phyloP scores from a whole-genome alignment of 2,888 invertebrate species.

The Polia nebulosa region DNA sequence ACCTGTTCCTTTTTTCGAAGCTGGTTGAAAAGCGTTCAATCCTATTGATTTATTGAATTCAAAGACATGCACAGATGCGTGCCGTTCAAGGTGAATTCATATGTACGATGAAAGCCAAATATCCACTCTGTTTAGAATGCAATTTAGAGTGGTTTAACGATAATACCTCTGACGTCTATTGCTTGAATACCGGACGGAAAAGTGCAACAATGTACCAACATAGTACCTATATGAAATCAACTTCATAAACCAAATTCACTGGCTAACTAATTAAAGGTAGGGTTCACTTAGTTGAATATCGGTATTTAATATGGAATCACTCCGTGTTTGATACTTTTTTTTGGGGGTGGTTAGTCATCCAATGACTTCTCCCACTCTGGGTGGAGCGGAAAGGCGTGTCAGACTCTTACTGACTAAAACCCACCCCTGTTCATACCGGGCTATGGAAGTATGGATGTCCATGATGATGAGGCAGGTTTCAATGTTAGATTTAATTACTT shows the following conservation, averaged over 20 bases:
- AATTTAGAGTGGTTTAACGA: constrained; percentile 43
- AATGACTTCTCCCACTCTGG: too few relatives aligned
- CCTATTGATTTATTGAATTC: background rate
- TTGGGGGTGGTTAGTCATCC: too few relatives aligned
- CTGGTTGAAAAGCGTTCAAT: background rate
- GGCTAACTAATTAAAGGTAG: background rate
- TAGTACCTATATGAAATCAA: constrained; percentile 1
- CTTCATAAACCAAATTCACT: background rate
- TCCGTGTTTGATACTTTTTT: too few relatives aligned
- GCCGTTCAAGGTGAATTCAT: constrained; percentile 17
- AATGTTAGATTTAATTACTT: too few relatives aligned
- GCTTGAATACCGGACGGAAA: constrained; percentile 12
- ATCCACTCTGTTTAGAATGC: constrained; percentile 23
- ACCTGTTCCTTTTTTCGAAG: too few relatives aligned
- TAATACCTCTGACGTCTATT: constrained; percentile 37
- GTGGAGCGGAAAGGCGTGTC: too few relatives aligned
- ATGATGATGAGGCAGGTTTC: too few relatives aligned
- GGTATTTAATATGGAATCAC: background rate
- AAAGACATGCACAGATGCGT: background rate
- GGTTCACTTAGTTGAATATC: background rate
- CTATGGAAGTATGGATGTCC: too few relatives aligned
- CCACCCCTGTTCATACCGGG: too few relatives aligned
- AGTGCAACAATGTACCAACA: background rate
- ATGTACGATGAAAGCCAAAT: constrained; percentile 18
- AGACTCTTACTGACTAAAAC: too few relatives aligned